Evolutionary conservation across 2,888 invertebrate genomes (phyloP).

Genomic region (Orthosia incerta): DNA sequence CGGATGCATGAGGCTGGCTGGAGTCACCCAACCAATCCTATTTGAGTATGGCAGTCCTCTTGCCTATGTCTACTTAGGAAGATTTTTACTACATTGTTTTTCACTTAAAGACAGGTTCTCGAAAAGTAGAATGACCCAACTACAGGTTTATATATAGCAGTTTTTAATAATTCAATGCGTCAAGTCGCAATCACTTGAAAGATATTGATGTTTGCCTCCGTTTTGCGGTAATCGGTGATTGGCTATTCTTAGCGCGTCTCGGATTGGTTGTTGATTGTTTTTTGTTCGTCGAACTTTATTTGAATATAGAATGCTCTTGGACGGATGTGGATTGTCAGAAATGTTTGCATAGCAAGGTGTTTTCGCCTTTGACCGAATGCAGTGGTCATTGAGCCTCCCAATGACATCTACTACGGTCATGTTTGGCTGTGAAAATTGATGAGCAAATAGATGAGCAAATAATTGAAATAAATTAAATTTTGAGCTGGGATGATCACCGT

Average conservation of each 20-base stretch:
- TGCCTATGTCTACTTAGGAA: no score
- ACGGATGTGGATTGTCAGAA: constrained; percentile 45
- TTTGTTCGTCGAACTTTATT: constrained; percentile 51
- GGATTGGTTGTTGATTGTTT: constrained; percentile 51
- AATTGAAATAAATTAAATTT: no score
- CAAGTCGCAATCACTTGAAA: constrained; percentile 60
- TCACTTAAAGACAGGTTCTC: no score
- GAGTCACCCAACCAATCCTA: no score
- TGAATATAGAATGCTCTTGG: constrained; percentile 50
- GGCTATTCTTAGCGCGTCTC: constrained; percentile 48
- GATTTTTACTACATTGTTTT: no score
- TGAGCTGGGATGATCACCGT: no score
- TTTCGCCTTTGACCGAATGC: neutral
- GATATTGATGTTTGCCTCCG: constrained; percentile 63
- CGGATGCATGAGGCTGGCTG: no score
- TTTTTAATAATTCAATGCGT: constrained; percentile 68
- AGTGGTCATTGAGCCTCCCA: neutral
- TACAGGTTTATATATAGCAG: constrained; percentile 49
- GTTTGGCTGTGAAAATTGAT: neutral
- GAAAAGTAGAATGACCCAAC: constrained; percentile 5
- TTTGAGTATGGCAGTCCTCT: no score
- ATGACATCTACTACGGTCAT: no score
- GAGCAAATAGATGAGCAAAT: no score
- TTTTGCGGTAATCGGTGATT: constrained; percentile 61
- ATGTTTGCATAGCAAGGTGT: constrained; percentile 6